A percentile compares a stretch with the other conserved stretches of the same genome.
phyloP scores from a whole-genome alignment of 2,888 invertebrate species.

The Nomada fucata region DNA sequence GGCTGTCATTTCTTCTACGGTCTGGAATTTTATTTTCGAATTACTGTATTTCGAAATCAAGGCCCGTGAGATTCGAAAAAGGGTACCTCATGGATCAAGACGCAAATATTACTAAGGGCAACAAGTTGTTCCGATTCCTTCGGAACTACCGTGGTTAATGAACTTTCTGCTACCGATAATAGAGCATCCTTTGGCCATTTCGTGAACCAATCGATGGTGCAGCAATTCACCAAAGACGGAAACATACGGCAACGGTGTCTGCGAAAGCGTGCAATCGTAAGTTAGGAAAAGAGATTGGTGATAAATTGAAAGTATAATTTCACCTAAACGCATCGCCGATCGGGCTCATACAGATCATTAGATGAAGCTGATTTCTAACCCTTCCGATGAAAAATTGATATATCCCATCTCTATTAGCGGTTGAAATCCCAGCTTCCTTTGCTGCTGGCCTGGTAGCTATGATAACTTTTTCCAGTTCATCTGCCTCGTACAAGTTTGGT shows the following conservation, averaged over 20 bases:
- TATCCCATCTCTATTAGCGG: constrained; percentile 90
- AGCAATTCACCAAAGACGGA: constrained; percentile 95
- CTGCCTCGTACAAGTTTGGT: constrained; percentile 95
- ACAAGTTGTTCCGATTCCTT: constrained; percentile 85
- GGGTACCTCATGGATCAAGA: constrained; percentile 89
- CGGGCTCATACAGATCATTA: constrained; percentile 96
- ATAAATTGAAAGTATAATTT: constrained; percentile 48
- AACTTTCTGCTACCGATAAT: constrained; percentile 91
- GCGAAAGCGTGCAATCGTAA: constrained; percentile 35
- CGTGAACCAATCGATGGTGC: constrained; percentile 97
- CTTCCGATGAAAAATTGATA: constrained; percentile 94
- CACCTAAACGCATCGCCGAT: constrained; percentile 94
- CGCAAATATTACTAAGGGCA: constrained; percentile 88
- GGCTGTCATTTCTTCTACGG: constrained; percentile 91
- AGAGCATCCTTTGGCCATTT: constrained; percentile 96
- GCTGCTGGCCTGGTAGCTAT: constrained; percentile 90
- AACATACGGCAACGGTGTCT: constrained; percentile 96
- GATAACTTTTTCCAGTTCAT: constrained; percentile 93
- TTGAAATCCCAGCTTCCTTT: constrained; percentile 88
- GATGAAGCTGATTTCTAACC: constrained; percentile 92
- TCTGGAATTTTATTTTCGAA: constrained; percentile 84
- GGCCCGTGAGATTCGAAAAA: neutral
- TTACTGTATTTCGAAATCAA: neutral
- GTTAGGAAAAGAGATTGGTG: neutral
- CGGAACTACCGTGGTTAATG: constrained; percentile 87